These are phyloP conservation scores for Calliscelio sp. DNA, from an alignment of 2,888 invertebrate genomes.

Conservation along the genomic window DNA sequence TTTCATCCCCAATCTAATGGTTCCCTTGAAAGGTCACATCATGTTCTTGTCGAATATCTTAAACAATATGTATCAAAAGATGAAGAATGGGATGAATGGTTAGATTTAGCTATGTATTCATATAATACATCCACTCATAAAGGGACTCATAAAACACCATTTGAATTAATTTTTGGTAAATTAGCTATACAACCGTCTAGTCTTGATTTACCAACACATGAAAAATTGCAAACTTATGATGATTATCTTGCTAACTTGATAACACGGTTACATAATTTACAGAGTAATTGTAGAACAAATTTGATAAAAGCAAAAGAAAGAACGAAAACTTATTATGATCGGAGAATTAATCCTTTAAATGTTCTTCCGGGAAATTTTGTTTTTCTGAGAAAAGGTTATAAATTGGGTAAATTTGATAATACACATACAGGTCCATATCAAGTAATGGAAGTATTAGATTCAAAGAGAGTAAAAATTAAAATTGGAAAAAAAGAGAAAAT, in stretches of 20 bases:
- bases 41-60: too few relatives aligned
- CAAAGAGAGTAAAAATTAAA: constrained; percentile 25
- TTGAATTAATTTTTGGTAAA: constrained; percentile 12
- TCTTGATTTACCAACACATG: too few relatives aligned
- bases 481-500: constrained; percentile 22
- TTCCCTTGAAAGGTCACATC: neutral
- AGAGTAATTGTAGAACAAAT: too few relatives aligned
- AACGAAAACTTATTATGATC: neutral
- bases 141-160: neutral
- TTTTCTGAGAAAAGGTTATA: neutral
- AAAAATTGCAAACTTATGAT: neutral
- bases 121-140: constrained; percentile 10
- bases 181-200: neutral
- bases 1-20: too few relatives aligned
- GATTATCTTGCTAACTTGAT: neutral
- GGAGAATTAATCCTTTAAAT: neutral
- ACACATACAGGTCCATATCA: neutral
- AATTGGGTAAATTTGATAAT: neutral
- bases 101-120: neutral
- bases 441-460: neutral
- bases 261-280: neutral
- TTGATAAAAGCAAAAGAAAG: neutral
- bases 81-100: too few relatives aligned
- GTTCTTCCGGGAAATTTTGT: neutral
- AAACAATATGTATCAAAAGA: too few relatives aligned